Evolutionary conservation across 2,113 vertebrate genomes (phyloP).

Genomic region (Chaenocephalus aceratus): DNA sequence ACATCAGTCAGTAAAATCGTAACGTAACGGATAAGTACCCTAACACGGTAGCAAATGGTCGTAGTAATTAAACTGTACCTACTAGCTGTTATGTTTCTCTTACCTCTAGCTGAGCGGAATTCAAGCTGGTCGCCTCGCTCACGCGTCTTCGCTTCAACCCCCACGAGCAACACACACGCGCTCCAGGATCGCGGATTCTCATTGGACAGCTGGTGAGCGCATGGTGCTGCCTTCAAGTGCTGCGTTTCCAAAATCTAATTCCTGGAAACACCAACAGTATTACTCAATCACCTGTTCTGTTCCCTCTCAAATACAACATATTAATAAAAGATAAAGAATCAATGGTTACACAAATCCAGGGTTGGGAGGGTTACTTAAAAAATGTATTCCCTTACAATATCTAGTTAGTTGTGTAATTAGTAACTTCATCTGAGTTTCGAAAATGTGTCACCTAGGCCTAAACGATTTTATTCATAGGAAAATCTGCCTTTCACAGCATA

Average conservation of each 20-base stretch:
- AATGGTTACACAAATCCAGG: not conserved
- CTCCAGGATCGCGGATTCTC: slow-evolving; percentile 19
- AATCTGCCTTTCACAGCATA: too few species aligned
- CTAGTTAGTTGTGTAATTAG: too few species aligned
- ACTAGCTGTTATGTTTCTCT: slow-evolving; percentile 8
- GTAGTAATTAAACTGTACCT: not conserved
- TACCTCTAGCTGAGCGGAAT: slow-evolving; percentile 63
- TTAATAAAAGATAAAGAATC: not conserved
- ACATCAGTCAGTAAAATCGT: not conserved
- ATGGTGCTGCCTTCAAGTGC: slow-evolving; percentile 56
- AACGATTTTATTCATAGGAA: too few species aligned
- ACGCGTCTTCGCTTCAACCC: slow-evolving; percentile 60
- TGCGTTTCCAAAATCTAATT: not conserved
- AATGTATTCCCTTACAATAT: too few species aligned
- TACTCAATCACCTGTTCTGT: not conserved
- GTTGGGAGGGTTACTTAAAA: too few species aligned
- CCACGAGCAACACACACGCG: slow-evolving; percentile 48
- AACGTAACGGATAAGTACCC: rapidly evolving
- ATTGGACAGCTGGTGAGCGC: slow-evolving; percentile 57
- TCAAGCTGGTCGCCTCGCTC: slow-evolving; percentile 56
- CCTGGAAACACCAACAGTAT: not conserved
- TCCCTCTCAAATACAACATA: not conserved
- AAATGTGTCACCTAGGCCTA: too few species aligned
- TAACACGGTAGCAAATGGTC: rapidly evolving
- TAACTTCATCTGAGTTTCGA: too few species aligned